Conservation (phyloP, 1,140 invertebrate species). For the Nixonia krombeini region DNA sequence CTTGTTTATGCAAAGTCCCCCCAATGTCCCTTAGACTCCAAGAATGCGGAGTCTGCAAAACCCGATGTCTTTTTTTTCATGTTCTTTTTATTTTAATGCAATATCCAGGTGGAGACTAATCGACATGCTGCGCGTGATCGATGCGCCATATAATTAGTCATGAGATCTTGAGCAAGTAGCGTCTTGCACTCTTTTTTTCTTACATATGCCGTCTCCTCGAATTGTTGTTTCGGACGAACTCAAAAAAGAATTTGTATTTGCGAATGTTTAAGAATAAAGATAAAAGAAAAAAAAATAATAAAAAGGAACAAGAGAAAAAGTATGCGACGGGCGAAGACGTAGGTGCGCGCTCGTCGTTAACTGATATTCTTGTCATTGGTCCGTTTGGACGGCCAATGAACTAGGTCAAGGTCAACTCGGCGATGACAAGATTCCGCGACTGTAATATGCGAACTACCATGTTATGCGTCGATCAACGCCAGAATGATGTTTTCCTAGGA, state of each 20-base stretch:
- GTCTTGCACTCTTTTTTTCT: not conserved
- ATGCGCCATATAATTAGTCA: not conserved
- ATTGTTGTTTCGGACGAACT: not conserved
- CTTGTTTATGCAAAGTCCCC: not conserved
- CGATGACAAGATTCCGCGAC: conserved; percentile 1
- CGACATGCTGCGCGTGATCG: not conserved
- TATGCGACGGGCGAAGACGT: not conserved
- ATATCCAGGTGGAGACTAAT: not conserved
- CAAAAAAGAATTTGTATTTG: not conserved
- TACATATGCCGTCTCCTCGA: not conserved
- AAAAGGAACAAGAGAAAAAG: not conserved
- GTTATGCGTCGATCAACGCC: not conserved
- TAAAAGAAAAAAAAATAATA: not conserved
- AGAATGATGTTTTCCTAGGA: too few species aligned
- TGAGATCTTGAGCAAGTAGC: too few species aligned
- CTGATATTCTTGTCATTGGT: not conserved
- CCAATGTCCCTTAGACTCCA: not conserved
- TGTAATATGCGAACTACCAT: not conserved
- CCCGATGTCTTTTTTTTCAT: not conserved
- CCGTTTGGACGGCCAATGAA: not conserved
- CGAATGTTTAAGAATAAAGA: not conserved
- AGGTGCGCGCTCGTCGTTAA: not conserved
- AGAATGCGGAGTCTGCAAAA: not conserved
- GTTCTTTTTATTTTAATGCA: too few species aligned
- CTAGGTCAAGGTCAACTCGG: not conserved